Percentiles rank a stretch among this genome's conserved stretches.
Evolutionary conservation across 2,888 invertebrate genomes (phyloP).

Genomic region (Biston betularia): DNA sequence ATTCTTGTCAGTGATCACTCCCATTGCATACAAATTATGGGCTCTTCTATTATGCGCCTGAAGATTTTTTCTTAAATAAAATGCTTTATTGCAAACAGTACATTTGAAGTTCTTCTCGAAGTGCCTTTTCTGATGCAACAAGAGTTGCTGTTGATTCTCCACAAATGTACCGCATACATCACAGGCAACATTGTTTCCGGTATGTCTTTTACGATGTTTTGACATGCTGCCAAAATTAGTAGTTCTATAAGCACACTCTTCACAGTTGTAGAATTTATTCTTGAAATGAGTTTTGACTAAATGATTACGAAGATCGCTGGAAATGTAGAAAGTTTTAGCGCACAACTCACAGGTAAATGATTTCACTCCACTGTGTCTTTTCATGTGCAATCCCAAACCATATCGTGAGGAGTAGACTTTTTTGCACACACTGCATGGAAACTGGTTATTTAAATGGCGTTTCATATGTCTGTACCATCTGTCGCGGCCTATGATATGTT

Average conservation of each 20-base stretch:
- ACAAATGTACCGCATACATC: conserved; percentile 67
- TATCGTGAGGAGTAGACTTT: conserved; percentile 57
- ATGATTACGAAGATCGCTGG: conserved; percentile 68
- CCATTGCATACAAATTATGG: conserved; percentile 27
- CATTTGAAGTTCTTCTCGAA: conserved; percentile 64
- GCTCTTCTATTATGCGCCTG: conserved; percentile 42
- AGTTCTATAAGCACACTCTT: conserved; percentile 63
- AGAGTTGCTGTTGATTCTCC: conserved; percentile 57
- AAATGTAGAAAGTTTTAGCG: conserved; percentile 66
- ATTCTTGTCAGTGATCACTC: not conserved
- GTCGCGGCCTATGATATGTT: conserved; percentile 61
- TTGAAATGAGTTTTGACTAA: conserved; percentile 59
- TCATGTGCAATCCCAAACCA: conserved; percentile 59
- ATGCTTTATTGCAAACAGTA: conserved; percentile 62
- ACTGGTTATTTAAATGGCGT: conserved; percentile 50
- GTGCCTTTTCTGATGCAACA: conserved; percentile 64
- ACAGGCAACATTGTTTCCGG: conserved; percentile 61
- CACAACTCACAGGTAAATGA: conserved; percentile 70
- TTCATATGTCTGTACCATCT: conserved; percentile 64
- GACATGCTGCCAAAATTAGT: conserved; percentile 49
- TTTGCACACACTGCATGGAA: conserved; percentile 60
- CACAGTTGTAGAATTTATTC: conserved; percentile 57
- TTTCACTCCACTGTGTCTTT: conserved; percentile 65
- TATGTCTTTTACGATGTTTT: conserved; percentile 63
- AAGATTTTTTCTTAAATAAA: conserved; percentile 53